phyloP scores from a whole-genome alignment of 2,113 vertebrate genomes.

The Probosciger aterrimus region DNA sequence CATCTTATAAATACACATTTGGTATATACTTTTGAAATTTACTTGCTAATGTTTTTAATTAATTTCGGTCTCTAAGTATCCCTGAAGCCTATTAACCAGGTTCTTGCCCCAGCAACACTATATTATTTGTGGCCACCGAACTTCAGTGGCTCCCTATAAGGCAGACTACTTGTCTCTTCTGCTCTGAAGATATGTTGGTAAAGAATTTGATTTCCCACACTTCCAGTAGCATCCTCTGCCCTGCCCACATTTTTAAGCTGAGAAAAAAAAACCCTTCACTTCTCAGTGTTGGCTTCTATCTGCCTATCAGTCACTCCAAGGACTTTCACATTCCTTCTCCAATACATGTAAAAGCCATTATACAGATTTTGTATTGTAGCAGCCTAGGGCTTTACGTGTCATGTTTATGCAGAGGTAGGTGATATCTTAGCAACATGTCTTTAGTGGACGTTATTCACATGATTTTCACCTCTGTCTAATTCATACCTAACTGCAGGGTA shows the following conservation, averaged over 20 bases:
- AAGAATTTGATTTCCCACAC: accelerated
- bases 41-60: background rate
- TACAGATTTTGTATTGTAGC: background rate
- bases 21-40: background rate
- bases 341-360: background rate
- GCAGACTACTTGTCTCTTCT: background rate
- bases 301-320: background rate
- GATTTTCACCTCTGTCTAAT: background rate
- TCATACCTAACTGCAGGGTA: background rate
- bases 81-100: background rate
- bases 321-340: background rate
- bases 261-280: background rate
- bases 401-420: background rate
- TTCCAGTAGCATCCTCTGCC: background rate
- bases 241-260: background rate
- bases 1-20: background rate
- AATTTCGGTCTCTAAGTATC: background rate
- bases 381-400: background rate
- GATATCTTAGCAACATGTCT: background rate
- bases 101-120: background rate
- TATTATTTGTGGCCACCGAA: background rate
- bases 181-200: background rate
- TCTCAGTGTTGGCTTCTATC: background rate
- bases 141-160: background rate
- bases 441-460: background rate